These are phyloP conservation scores for Neoarius graeffei DNA, from an alignment of 2,113 vertebrate species.

Conservation along the genomic window DNA sequence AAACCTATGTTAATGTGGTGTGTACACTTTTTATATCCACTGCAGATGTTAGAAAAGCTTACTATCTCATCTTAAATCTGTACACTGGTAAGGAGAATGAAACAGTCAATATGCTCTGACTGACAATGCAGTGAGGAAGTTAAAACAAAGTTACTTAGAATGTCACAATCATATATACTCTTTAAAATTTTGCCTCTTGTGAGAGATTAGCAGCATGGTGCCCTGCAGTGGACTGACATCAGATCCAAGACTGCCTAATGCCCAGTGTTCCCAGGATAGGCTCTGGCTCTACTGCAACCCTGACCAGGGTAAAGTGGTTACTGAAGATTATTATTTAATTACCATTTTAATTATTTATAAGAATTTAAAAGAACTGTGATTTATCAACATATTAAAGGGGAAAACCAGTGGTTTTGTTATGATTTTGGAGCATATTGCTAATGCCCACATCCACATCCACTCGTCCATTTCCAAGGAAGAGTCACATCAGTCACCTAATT, in stretches of 20 bases:
- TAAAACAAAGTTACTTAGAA: background rate
- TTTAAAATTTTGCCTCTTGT: background rate
- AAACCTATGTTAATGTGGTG: too few relatives aligned
- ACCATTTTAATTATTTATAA: background rate
- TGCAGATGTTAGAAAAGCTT: background rate
- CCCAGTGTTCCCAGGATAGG: background rate
- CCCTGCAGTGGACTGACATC: background rate
- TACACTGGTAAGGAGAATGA: background rate
- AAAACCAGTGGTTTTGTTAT: background rate
- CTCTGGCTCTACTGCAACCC: background rate
- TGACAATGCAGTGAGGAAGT: background rate
- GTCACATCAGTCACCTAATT: background rate
- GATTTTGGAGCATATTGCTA: background rate
- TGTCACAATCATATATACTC: background rate
- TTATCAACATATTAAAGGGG: background rate
- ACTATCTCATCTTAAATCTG: background rate
- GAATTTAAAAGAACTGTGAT: background rate
- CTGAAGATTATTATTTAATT: background rate
- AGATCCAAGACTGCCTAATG: background rate
- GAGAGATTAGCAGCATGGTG: background rate
- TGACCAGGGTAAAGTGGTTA: background rate
- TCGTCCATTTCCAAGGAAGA: background rate
- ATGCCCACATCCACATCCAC: background rate
- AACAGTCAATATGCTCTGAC: background rate
- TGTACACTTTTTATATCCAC: too few relatives aligned